A percentile compares a stretch with the other conserved stretches of the same genome.
Conservation (phyloP, 2,797 vertebrate species). For the Catostomus latipinnis region DNA sequence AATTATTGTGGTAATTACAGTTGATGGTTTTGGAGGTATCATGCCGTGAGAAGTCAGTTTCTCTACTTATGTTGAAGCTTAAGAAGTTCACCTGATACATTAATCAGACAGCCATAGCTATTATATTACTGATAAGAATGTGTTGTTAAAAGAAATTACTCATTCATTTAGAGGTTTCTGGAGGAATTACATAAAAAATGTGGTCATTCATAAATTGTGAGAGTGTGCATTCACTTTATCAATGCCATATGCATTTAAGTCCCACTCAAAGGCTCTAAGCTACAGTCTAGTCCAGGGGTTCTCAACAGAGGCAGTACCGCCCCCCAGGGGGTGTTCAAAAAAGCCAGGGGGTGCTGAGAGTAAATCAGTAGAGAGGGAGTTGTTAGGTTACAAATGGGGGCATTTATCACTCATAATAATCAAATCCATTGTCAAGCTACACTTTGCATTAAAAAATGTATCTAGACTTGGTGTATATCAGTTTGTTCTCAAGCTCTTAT, state of each 20-base stretch:
- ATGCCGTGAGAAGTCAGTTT: slow-evolving; percentile 24
- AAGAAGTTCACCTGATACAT: slow-evolving; percentile 13
- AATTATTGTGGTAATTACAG: slow-evolving; percentile 22
- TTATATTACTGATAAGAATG: slow-evolving; percentile 39
- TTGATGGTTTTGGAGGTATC: slow-evolving; percentile 12
- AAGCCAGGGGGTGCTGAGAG: too few relatives aligned
- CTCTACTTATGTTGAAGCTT: slow-evolving; percentile 9
- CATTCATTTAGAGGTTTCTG: background rate
- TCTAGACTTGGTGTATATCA: too few relatives aligned
- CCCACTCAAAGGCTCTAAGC: background rate
- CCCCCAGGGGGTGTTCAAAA: too few relatives aligned
- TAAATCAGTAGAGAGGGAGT: too few relatives aligned
- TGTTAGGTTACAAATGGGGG: too few relatives aligned
- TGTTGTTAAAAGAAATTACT: slow-evolving; percentile 8
- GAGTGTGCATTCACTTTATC: background rate
- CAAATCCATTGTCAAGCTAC: too few relatives aligned
- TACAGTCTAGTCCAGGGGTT: too few relatives aligned
- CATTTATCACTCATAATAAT: too few relatives aligned
- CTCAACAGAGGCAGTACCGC: too few relatives aligned
- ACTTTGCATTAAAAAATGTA: too few relatives aligned
- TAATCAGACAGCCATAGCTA: slow-evolving; percentile 31
- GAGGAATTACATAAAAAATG: background rate
- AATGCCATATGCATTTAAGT: background rate
- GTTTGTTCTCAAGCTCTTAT: too few relatives aligned
- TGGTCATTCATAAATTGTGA: slow-evolving; percentile 3